A percentile compares a stretch with the other conserved stretches of the same genome.
Evolutionary conservation across 1,140 invertebrate species (phyloP).

Genomic region (Proales similis): DNA sequence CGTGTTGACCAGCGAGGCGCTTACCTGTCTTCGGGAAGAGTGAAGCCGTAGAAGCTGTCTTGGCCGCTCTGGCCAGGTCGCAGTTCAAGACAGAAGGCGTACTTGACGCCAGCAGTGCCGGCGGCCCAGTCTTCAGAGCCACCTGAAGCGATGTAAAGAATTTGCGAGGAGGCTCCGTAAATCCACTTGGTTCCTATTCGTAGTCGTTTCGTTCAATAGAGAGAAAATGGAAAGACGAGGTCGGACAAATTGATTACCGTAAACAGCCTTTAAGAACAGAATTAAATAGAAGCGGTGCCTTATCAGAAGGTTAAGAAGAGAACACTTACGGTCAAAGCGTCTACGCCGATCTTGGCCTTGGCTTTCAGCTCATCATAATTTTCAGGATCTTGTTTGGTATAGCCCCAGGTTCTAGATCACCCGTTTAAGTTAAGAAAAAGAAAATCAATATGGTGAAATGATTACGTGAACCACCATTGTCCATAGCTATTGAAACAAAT

Average conservation of each 20-base stretch:
- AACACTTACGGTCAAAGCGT: too few species aligned
- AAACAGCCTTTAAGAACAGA: slow-evolving; percentile 13
- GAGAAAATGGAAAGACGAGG: not conserved
- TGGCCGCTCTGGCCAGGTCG: slow-evolving; percentile 25
- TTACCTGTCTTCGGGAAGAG: slow-evolving; percentile 28
- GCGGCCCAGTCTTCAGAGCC: slow-evolving; percentile 41
- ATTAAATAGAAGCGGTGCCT: too few species aligned
- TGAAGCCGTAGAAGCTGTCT: slow-evolving; percentile 28
- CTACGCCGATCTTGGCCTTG: slow-evolving; percentile 11
- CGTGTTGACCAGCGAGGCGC: not conserved
- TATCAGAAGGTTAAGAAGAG: too few species aligned
- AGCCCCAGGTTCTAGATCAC: slow-evolving; percentile 37
- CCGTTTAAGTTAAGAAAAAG: not conserved
- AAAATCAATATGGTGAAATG: not conserved
- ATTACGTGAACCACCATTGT: slow-evolving; percentile 36
- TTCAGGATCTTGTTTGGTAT: slow-evolving; percentile 4
- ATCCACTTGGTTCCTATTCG: not conserved
- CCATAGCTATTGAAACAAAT: too few species aligned
- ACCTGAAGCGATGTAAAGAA: slow-evolving; percentile 39
- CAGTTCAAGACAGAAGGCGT: slow-evolving; percentile 41
- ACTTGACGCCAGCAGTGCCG: slow-evolving; percentile 39
- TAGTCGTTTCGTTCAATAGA: not conserved
- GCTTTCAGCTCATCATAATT: slow-evolving; percentile 22
- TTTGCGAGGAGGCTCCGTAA: slow-evolving; percentile 24
- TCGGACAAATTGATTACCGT: not conserved